These are phyloP conservation scores for Babyrousa celebensis DNA, from an alignment of 2,797 vertebrate species.

Conservation along the genomic window DNA sequence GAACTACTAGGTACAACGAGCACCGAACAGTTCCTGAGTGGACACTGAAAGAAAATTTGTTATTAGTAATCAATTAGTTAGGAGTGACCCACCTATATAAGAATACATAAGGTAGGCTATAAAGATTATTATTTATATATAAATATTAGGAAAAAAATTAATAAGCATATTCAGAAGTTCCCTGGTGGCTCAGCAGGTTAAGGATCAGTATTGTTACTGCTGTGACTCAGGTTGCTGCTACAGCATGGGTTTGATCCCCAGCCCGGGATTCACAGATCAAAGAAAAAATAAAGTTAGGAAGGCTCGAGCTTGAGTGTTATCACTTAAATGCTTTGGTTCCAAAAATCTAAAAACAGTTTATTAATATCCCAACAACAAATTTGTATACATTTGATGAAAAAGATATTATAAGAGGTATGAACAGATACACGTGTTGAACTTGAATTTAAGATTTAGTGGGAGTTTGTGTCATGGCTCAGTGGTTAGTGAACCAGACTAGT, in stretches of 20 bases:
- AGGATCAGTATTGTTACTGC: too few species aligned
- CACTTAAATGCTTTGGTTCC: neutral
- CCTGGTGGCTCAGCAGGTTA: too few species aligned
- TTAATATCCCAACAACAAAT: constrained; percentile 17
- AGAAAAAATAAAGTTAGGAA: constrained; percentile 32
- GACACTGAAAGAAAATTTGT: constrained; percentile 3
- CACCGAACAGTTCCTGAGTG: neutral
- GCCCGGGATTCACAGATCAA: neutral
- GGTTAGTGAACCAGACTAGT: too few species aligned
- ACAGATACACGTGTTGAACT: neutral
- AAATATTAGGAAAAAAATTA: neutral
- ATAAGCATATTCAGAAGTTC: neutral
- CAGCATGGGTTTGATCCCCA: too few species aligned
- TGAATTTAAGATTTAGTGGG: constrained; percentile 53
- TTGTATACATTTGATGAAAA: constrained; percentile 14
- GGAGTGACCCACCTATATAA: neutral
- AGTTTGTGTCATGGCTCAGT: too few species aligned
- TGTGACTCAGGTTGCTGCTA: too few species aligned
- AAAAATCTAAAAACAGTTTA: constrained; percentile 38
- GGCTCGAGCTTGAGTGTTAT: neutral
- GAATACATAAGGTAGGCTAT: neutral
- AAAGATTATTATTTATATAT: neutral
- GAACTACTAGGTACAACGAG: neutral
- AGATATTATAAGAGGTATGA: neutral
- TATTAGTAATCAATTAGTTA: neutral